phyloP scores from a whole-genome alignment of 2,797 vertebrate genomes.

The Anguilla obscura region DNA sequence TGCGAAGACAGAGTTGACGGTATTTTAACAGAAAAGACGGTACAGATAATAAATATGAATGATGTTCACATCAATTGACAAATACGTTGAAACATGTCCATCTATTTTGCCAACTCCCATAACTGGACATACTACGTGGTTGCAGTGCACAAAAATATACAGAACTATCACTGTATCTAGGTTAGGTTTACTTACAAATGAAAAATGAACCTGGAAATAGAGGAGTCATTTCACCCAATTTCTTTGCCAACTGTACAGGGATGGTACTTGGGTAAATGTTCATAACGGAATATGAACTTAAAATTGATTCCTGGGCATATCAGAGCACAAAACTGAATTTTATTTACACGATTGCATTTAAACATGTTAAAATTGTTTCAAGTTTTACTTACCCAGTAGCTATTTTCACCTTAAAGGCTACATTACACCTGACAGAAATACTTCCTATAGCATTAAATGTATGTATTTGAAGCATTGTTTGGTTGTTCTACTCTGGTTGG shows the following conservation, averaged over 20 bases:
- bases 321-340: slow-evolving; percentile 30
- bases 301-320: slow-evolving; percentile 7
- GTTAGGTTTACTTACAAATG: slow-evolving; percentile 9
- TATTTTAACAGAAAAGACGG: slow-evolving; percentile 33
- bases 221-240: not conserved
- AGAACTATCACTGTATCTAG: slow-evolving; percentile 12
- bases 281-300: slow-evolving; percentile 22
- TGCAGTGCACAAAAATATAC: slow-evolving; percentile 33
- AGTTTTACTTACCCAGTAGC: not conserved
- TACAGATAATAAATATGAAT: slow-evolving; percentile 56
- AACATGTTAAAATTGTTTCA: slow-evolving; percentile 42
- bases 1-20: slow-evolving; percentile 13
- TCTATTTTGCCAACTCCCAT: slow-evolving; percentile 1
- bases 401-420: slow-evolving; percentile 14
- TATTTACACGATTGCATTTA: slow-evolving; percentile 33
- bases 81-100: slow-evolving; percentile 31
- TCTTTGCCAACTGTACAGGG: not conserved
- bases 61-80: slow-evolving; percentile 35
- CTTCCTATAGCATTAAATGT: not conserved
- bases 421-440: not conserved
- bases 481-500: slow-evolving; percentile 1
- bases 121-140: slow-evolving; percentile 3
- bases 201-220: not conserved
- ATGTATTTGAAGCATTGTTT: slow-evolving; percentile 4
- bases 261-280: not conserved